Evolutionary conservation across 2,113 vertebrate species (phyloP), one percentile per base, ranked within the genome.

Genomic region (Oceanodroma tethys): DNA sequence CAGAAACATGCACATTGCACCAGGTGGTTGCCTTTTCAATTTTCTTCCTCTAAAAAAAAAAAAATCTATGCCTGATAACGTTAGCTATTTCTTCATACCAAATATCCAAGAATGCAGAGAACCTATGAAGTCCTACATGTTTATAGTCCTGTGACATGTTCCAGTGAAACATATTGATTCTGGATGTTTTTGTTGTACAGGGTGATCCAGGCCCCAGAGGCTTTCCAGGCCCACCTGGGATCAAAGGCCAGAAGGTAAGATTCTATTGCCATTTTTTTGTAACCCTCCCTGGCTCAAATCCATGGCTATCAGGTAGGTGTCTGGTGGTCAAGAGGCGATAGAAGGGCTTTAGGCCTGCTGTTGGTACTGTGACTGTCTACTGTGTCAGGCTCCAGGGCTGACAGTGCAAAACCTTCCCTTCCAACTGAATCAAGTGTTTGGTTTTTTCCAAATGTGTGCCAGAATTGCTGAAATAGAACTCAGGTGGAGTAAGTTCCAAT

Each of bases 121-220:
- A 36, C 50, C 30, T 83, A 26, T 3, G 11, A 63, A 81, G 38
- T 63, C 9, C 45, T 66, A 7, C 4, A 0, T 52, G 20, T 88
- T 75, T 47, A 27, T 34, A 16, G 55, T 48, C 11, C 74, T 63
- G 30, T 80, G 23, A 34, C 3, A 1, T 26, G 21, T 78, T 87
- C 23, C 42, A 50, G 26, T 85, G 45, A 70, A 86, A 56, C n/a
- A 13, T 3, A 12, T 1, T 66, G 11, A 86, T 72, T 78, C 19
- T 72, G 21, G 26, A 4, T 50, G 19, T 43, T 71, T 96, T 36
- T 96, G 91, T 97, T 85, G 88, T 74, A 17, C 95, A 99, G 99
- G 99, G 99, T 27, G 99, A 99, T 79, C 96, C 93, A 96, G 99
- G 99, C 14, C 97, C 97, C 74, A 63, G 96, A 48, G 99, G 99